phyloP scores from a whole-genome alignment of 2,888 invertebrate genomes.

The Electrophaes corylata region DNA sequence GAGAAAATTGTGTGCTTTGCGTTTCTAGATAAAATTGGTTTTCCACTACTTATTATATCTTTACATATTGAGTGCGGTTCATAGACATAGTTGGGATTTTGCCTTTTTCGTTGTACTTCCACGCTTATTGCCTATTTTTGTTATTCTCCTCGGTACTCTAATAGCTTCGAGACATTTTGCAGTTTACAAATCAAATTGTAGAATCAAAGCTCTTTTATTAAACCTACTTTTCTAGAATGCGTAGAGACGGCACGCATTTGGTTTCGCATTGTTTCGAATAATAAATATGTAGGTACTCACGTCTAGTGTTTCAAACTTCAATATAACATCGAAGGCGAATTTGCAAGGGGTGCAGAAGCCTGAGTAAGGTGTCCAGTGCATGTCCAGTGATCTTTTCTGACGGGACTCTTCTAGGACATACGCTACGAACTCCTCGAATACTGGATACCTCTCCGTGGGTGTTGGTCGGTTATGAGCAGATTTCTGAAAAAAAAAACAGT shows the following conservation, averaged over 20 bases:
- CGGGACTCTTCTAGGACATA: conserved; percentile 90
- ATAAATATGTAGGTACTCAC: conserved; percentile 67
- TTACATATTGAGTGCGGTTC: neutral
- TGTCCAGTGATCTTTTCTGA: conserved; percentile 87
- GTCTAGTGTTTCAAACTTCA: conserved; percentile 92
- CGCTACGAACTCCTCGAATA: conserved; percentile 92
- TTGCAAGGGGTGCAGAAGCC: conserved; percentile 94
- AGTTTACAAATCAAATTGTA: neutral
- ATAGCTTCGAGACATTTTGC: neutral
- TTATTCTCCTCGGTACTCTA: neutral
- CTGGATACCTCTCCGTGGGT: conserved; percentile 86
- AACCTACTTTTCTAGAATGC: too few relatives aligned
- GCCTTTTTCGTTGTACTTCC: neutral
- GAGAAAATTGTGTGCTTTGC: conserved; percentile 2
- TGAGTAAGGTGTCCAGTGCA: conserved; percentile 95
- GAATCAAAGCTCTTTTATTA: neutral
- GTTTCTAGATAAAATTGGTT: neutral
- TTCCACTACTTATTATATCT: neutral
- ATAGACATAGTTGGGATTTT: neutral
- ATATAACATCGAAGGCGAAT: conserved; percentile 91
- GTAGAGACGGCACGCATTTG: too few relatives aligned
- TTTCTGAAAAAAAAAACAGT: conserved; percentile 44
- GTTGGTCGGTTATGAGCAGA: conserved; percentile 49
- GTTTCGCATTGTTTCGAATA: too few relatives aligned
- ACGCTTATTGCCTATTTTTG: neutral